These are phyloP conservation scores for Teleopsis dalmanni DNA, from an alignment of 1,140 invertebrate genomes.

Conservation along the genomic window DNA sequence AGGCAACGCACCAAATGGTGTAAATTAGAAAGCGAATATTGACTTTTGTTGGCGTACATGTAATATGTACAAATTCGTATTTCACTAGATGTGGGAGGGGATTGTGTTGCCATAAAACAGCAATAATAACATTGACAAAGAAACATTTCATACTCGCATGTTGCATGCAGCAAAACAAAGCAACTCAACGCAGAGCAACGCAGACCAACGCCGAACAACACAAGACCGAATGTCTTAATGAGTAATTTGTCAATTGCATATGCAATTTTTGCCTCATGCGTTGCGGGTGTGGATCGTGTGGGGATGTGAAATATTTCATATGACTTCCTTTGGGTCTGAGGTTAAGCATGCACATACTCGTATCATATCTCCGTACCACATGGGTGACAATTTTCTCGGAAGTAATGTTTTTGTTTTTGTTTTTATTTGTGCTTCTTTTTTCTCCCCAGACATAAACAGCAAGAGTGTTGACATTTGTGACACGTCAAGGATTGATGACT, in stretches of 20 bases:
- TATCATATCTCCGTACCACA: background rate
- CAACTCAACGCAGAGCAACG: background rate
- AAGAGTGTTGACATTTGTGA: conserved; percentile 13
- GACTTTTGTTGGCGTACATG: conserved; percentile 5
- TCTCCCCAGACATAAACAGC: background rate
- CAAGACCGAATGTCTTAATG: conserved; percentile 13
- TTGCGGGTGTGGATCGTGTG: too few relatives aligned
- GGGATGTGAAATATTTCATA: too few relatives aligned
- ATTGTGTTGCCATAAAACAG: background rate
- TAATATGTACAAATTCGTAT: background rate
- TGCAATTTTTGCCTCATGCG: too few relatives aligned
- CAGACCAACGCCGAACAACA: background rate
- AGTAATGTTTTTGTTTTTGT: background rate
- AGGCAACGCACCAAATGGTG: conserved; percentile 4
- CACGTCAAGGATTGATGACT: conserved; percentile 11
- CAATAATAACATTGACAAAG: background rate
- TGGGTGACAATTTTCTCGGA: conserved; percentile 9
- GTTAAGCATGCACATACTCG: background rate
- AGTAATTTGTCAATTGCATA: conserved; percentile 14
- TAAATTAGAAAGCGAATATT: conserved; percentile 14
- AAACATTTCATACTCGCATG: background rate
- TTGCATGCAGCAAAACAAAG: too few relatives aligned
- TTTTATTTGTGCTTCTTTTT: background rate
- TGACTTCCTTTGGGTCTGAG: too few relatives aligned
- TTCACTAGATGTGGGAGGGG: background rate